These are phyloP conservation scores for Clavelina lepadiformis DNA, from an alignment of 23 tunicate genomes.

Conservation along the genomic window DNA sequence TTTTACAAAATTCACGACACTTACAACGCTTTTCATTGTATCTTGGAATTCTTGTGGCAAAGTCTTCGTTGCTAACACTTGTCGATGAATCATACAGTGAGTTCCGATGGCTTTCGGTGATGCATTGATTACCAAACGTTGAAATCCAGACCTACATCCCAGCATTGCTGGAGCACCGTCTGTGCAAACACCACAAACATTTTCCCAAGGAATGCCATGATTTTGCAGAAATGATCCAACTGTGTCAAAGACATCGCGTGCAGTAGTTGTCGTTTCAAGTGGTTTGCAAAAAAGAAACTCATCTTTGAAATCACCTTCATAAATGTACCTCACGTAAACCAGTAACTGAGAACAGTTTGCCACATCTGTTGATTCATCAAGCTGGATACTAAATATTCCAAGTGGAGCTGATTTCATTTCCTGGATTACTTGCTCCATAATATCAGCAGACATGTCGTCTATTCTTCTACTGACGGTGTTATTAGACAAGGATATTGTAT, in stretches of 20 bases:
- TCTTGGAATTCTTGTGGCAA: conserved; percentile 23
- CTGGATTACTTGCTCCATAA: conserved; percentile 23
- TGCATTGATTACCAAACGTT: conserved; percentile 29
- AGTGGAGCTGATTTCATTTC: conserved; percentile 22
- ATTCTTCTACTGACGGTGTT: conserved; percentile 35
- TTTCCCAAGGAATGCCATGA: conserved; percentile 22
- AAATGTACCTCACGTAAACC: conserved; percentile 17
- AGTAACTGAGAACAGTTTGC: conserved; percentile 19
- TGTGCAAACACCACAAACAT: conserved; percentile 31
- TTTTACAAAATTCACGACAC: conserved; percentile 30
- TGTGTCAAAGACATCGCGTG: conserved; percentile 20
- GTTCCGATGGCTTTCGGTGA: conserved; percentile 28
- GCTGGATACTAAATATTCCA: conserved; percentile 19
- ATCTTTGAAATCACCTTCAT: conserved; percentile 17
- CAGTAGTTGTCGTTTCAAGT: conserved; percentile 17
- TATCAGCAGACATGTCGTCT: conserved; percentile 32
- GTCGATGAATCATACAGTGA: conserved; percentile 18
- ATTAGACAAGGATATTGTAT: conserved; percentile 23
- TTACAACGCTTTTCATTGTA: conserved; percentile 23
- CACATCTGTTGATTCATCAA: conserved; percentile 13
- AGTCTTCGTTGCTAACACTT: conserved; percentile 35
- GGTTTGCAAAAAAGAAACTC: conserved; percentile 15
- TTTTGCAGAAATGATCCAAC: conserved; percentile 24
- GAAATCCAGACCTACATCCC: conserved; percentile 32
- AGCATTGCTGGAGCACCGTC: conserved; percentile 34